Evolutionary conservation across 2,797 vertebrate genomes (phyloP).

Genomic region (Falco naumanni): DNA sequence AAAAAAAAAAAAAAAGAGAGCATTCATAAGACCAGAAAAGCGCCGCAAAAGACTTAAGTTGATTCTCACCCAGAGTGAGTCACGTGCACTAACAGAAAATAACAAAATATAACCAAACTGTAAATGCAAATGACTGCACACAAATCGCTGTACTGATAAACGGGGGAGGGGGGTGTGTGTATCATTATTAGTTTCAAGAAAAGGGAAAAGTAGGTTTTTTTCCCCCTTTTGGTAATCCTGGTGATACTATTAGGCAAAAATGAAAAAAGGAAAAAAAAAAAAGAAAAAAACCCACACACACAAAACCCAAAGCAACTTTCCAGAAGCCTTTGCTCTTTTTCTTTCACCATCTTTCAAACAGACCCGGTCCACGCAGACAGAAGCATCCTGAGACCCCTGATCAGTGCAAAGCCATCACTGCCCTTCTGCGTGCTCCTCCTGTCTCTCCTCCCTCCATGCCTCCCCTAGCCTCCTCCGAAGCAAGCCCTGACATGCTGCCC

Average conservation of each 20-base stretch:
- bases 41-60: background rate
- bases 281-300: no score
- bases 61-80: background rate
- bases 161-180: background rate
- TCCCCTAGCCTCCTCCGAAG: background rate
- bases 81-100: background rate
- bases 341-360: background rate
- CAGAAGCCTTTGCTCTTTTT: background rate
- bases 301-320: background rate
- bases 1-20: background rate
- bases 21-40: background rate
- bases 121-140: background rate
- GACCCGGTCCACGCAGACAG: background rate
- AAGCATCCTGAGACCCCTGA: background rate
- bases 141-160: background rate
- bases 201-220: background rate
- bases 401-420: background rate
- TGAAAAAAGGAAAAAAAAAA: no score
- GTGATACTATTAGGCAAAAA: background rate
- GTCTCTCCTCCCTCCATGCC: background rate
- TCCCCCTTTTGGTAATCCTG: background rate
- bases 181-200: background rate
- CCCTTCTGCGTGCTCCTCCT: background rate
- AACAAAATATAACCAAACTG: background rate
- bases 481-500: background rate